Percentiles rank a stretch among this genome's conserved stretches.
phyloP scores from a whole-genome alignment of 2,797 vertebrate genomes.

The Mastacembelus armatus region DNA sequence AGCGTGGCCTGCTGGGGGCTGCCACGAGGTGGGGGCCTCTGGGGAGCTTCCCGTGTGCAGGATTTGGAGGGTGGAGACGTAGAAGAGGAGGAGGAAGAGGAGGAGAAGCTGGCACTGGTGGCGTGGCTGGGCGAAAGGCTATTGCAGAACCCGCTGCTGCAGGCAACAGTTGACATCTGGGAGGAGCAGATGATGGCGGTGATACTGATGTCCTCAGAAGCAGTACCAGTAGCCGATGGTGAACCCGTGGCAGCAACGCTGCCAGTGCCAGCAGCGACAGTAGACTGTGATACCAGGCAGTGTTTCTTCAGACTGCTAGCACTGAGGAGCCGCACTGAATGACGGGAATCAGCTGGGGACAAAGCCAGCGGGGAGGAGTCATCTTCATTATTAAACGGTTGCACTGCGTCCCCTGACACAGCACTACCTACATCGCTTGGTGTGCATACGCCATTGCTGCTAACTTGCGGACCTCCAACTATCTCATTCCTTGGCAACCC shows the following conservation, averaged over 20 bases:
- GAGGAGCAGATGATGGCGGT: conserved; percentile 90
- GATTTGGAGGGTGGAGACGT: conserved; percentile 73
- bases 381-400: conserved; percentile 93
- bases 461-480: conserved; percentile 79
- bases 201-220: conserved; percentile 86
- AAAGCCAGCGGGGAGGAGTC: conserved; percentile 89
- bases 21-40: conserved; percentile 72
- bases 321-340: conserved; percentile 85
- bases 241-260: conserved; percentile 45
- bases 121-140: conserved; percentile 84
- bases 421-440: conserved; percentile 54
- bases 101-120: conserved; percentile 73
- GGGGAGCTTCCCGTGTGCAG: conserved; percentile 71
- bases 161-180: conserved; percentile 91
- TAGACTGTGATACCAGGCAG: conserved; percentile 85
- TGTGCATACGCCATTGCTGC: conserved; percentile 63
- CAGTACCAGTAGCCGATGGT: conserved; percentile 57
- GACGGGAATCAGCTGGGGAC: conserved; percentile 87
- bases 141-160: conserved; percentile 89
- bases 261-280: conserved; percentile 31
- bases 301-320: conserved; percentile 90
- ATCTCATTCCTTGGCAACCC: conserved; percentile 78
- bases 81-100: conserved; percentile 77
- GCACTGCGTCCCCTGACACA: conserved; percentile 86
- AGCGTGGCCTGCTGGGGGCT: conserved; percentile 80